A percentile compares a stretch with the other conserved stretches of the same genome.
Conservation (phyloP, 2,113 vertebrate species). For the Bagarius yarrelli region DNA sequence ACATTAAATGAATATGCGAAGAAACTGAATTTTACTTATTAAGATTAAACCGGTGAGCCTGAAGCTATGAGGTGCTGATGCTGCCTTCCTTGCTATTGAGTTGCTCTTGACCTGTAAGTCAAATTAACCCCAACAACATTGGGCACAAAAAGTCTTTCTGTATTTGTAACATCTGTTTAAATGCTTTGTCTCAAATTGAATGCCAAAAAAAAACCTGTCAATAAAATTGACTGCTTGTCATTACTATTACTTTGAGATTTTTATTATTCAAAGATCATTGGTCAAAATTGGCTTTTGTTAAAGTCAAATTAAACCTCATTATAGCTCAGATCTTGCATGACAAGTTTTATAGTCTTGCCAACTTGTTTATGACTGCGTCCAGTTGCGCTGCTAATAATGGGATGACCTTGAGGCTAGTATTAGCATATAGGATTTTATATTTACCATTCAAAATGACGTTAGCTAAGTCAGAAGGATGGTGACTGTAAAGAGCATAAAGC, state of each 20-base stretch:
- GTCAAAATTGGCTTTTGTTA: conserved; percentile 6
- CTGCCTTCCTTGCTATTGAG: background rate
- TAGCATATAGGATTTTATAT: conserved; percentile 30
- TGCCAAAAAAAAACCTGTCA: background rate
- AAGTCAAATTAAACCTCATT: conserved; percentile 36
- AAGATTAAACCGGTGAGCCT: background rate
- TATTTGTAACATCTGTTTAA: background rate
- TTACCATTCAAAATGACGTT: conserved; percentile 32
- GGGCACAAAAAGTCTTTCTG: background rate
- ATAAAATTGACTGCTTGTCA: background rate
- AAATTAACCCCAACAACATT: background rate
- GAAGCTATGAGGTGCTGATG: background rate
- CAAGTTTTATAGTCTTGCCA: conserved; percentile 27
- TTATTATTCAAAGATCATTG: background rate
- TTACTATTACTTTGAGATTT: background rate
- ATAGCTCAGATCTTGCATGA: conserved; percentile 22
- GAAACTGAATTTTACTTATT: background rate
- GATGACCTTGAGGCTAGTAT: conserved; percentile 35
- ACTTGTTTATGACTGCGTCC: conserved; percentile 1
- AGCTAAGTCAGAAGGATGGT: conserved; percentile 10
- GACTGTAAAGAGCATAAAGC: conserved; percentile 15
- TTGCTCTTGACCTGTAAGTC: background rate
- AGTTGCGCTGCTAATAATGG: conserved; percentile 22
- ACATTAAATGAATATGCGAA: background rate
- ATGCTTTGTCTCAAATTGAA: background rate